phyloP scores from a whole-genome alignment of 2,888 invertebrate genomes.

The Ormyrus thymus region DNA sequence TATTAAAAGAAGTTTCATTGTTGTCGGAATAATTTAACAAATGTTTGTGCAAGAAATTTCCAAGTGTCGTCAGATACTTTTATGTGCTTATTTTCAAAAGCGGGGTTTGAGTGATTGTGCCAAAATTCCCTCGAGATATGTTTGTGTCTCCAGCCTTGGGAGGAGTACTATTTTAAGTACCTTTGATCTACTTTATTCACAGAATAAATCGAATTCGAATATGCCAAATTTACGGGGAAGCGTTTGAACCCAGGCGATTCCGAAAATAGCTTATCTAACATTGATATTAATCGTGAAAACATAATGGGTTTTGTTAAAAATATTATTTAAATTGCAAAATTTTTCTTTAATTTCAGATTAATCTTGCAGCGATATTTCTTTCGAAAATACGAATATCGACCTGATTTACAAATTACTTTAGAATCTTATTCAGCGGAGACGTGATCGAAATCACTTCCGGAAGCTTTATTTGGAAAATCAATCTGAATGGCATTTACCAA shows the following conservation, averaged over 20 bases:
- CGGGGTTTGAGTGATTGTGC: neutral
- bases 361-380: too few relatives aligned
- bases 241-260: neutral
- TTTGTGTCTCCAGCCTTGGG: conserved; percentile 18
- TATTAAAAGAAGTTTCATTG: too few relatives aligned
- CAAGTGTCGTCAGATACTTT: neutral
- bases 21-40: neutral
- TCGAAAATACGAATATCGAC: too few relatives aligned
- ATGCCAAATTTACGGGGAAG: neutral
- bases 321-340: too few relatives aligned
- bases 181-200: conserved; percentile 26
- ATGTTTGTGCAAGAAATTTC: conserved; percentile 4
- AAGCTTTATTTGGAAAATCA: neutral
- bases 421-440: too few relatives aligned
- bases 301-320: too few relatives aligned
- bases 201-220: conserved; percentile 12
- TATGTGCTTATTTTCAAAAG: neutral
- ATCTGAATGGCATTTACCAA: neutral
- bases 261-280: too few relatives aligned
- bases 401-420: too few relatives aligned
- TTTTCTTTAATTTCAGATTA: too few relatives aligned
- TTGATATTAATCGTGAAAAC: too few relatives aligned
- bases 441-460: too few relatives aligned
- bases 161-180: conserved; percentile 12
- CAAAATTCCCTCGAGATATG: conserved; percentile 4